Base-by-base conservation (phyloP, 2,113 vertebrate species). In the Tychaedon coryphoeus region DNA sequence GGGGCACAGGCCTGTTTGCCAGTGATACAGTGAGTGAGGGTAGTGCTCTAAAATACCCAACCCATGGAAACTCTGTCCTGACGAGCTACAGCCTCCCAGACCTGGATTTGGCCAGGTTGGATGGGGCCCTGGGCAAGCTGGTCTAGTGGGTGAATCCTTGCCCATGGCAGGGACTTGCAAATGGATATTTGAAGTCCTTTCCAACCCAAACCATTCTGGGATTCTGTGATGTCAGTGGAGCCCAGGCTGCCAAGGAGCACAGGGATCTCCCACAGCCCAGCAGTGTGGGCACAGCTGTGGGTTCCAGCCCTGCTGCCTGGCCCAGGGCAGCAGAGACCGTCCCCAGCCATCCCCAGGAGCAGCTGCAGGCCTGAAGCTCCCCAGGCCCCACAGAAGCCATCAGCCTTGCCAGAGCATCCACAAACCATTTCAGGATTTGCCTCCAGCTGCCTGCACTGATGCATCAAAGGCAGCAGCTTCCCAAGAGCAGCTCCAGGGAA, bases 11-110 rank as follows among this genome's bases (percentile, higher is more conserved):
- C 7, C 22, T 0, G 4, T 24, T 29, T 51, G 48, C 13, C 24
- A 22, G 47, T 0, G 24, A 11, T 11, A 4, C 0, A 1, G 34
- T 5, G 33, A 47, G 67, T 0, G 0, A 56, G 31, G 43, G 12
- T 2, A 16, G 4, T 4, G 73, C 58, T 73, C 19, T 26, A 16
- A 70, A 65, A 50, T 5, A 24, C 7, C 12, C 42, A 51, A 4
- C 5, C 47, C 3, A 1, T 14, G 42, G 42, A 43, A 19, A 38
- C 11, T 25, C 61, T 31, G 23, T 22, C 53, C 60, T 24, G n/a
- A 33, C 3, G 36, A 20, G 14, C 9, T 31, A 14, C 54, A 72
- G 65, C 69, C 28, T 42, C 77, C 31, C 62, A 16, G 36, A 17
- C 45, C 60, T 3, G 8, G 9, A 36, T 50, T 33, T 50, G 31